These are phyloP conservation scores for Rhodeus uyekii DNA, from an alignment of 2,797 vertebrate species.

Conservation along the genomic window DNA sequence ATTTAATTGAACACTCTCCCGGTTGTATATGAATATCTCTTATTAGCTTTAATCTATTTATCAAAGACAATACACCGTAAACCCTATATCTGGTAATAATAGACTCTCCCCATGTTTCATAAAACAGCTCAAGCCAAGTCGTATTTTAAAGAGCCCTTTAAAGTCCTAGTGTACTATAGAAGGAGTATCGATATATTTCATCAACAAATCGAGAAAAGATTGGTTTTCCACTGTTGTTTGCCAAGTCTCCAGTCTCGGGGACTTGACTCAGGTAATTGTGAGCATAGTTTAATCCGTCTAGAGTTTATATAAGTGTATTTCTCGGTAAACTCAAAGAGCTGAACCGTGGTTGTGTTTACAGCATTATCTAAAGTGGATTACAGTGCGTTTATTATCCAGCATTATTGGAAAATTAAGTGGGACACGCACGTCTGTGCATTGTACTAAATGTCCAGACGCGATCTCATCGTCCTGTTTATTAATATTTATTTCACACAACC, in stretches of 20 bases:
- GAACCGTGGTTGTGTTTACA: background rate
- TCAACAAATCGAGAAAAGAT: slow-evolving; percentile 8
- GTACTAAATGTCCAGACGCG: background rate
- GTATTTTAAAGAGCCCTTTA: slow-evolving; percentile 34
- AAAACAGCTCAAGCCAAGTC: slow-evolving; percentile 25
- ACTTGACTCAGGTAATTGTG: slow-evolving; percentile 68
- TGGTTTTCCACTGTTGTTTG: slow-evolving; percentile 34
- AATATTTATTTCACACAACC: background rate
- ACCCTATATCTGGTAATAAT: background rate
- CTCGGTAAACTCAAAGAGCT: background rate
- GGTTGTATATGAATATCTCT: background rate
- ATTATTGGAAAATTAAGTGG: background rate
- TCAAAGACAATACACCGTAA: background rate
- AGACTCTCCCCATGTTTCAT: background rate
- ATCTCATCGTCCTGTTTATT: background rate
- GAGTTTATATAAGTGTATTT: background rate
- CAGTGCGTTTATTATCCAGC: background rate
- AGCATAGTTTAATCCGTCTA: background rate
- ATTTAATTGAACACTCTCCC: accelerated
- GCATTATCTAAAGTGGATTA: background rate
- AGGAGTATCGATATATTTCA: slow-evolving; percentile 25
- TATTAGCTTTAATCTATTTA: background rate
- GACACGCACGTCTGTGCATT: background rate
- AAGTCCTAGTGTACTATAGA: background rate
- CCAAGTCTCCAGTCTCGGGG: slow-evolving; percentile 58